A percentile compares a stretch with the other conserved stretches of the same genome.
These are phyloP conservation scores for Sylvia atricapilla DNA, from an alignment of 2,113 vertebrate species.

Conservation along the genomic window DNA sequence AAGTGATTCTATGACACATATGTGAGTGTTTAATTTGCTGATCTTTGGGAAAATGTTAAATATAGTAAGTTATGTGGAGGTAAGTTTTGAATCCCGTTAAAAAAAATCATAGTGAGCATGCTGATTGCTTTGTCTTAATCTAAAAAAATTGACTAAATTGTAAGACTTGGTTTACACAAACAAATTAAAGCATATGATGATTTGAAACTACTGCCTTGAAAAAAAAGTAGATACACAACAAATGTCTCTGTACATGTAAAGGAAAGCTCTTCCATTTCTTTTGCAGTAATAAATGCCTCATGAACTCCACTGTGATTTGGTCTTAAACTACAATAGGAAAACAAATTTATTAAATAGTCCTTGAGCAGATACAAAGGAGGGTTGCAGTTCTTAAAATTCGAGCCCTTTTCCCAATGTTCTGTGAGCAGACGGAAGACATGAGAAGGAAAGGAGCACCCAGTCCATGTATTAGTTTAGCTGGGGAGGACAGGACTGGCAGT, in stretches of 20 bases:
- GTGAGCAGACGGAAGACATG: not conserved
- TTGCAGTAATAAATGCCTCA: not conserved
- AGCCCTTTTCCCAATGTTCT: not conserved
- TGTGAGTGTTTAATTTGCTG: not conserved
- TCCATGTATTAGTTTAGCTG: not conserved
- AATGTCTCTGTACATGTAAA: not conserved
- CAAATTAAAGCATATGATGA: not conserved
- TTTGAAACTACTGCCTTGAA: not conserved
- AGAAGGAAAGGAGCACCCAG: not conserved
- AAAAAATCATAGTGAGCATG: not conserved
- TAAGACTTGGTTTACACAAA: not conserved
- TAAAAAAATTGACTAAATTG: not conserved
- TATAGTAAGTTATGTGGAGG: not conserved
- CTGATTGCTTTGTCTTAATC: not conserved
- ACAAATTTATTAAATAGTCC: not conserved
- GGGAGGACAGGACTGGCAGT: not conserved
- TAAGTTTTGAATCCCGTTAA: not conserved
- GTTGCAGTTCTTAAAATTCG: not conserved
- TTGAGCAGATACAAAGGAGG: not conserved
- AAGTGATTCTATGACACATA: not conserved
- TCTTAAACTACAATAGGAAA: not conserved
- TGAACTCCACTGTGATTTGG: not conserved
- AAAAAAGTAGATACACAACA: not conserved
- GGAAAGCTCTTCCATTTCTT: not conserved
- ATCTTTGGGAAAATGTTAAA: not conserved